Evolutionary conservation across 2,797 vertebrate species (phyloP).

Genomic region (Delichon dasypus): DNA sequence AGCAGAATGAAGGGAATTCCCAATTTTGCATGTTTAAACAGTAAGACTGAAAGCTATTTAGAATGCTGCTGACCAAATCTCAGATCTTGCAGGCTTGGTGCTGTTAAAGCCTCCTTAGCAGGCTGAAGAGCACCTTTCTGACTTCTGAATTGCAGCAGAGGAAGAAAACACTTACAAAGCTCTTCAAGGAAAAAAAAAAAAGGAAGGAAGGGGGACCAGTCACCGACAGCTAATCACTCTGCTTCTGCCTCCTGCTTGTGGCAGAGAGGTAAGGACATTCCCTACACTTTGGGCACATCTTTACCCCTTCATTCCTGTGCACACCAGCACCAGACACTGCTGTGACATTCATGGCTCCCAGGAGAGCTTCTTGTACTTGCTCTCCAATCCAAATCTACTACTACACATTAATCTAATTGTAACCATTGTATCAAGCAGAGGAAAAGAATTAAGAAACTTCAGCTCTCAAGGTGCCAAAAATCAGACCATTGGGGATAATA

Average conservation of each 20-base stretch:
- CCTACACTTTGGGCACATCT: neutral
- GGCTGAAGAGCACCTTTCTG: neutral
- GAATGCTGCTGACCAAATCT: neutral
- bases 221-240: neutral
- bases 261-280: neutral
- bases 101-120: neutral
- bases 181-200: neutral
- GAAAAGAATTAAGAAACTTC: neutral
- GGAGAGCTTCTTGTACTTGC: neutral
- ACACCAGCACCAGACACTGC: neutral
- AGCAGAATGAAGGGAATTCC: neutral
- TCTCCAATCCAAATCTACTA: neutral
- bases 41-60: neutral
- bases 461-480: neutral
- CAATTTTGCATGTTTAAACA: neutral
- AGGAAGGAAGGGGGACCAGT: neutral
- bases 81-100: neutral
- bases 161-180: neutral
- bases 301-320: neutral
- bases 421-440: neutral
- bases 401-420: neutral
- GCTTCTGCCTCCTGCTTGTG: neutral
- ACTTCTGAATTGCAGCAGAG: neutral
- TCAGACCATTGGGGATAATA: neutral
- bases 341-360: neutral